A percentile compares a stretch with the other conserved stretches of the same genome.
phyloP scores from a whole-genome alignment of 2,113 vertebrate species.

The Tonatia bakeri region DNA sequence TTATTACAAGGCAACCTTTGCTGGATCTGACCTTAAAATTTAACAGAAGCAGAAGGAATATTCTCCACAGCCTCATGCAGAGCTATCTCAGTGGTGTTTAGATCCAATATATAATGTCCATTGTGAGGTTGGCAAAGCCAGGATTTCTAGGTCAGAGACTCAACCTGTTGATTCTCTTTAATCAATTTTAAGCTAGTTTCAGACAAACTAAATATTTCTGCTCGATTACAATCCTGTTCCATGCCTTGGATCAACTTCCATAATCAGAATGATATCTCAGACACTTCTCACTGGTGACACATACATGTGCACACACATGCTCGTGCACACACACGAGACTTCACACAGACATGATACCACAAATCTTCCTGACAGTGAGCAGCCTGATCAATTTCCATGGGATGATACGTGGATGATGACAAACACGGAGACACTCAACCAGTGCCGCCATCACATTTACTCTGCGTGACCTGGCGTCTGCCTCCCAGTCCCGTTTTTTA shows the following conservation, averaged over 20 bases:
- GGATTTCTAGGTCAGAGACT: not conserved
- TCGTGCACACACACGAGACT: not conserved
- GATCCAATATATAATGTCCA: not conserved
- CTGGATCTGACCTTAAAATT: not conserved
- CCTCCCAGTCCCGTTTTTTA: not conserved
- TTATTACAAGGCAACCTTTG: not conserved
- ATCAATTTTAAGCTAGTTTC: not conserved
- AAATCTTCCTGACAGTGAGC: not conserved
- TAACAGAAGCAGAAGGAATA: not conserved
- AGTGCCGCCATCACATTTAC: conserved; percentile 34
- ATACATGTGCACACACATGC: not conserved
- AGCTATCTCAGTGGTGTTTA: not conserved
- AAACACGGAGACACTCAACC: conserved; percentile 49
- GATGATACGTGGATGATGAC: not conserved
- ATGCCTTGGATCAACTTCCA: not conserved
- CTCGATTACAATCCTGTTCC: not conserved
- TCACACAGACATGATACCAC: not conserved
- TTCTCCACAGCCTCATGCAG: not conserved
- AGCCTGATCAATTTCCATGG: not conserved
- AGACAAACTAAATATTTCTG: not conserved
- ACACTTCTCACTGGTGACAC: not conserved
- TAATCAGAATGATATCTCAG: not conserved
- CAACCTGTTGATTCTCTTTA: not conserved
- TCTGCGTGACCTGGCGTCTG: conserved; percentile 17
- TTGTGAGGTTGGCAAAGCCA: not conserved